A percentile compares a stretch with the other conserved stretches of the same genome.
These are phyloP conservation scores for Mesopsocus fuscifrons DNA, from an alignment of 2,888 invertebrate genomes.

Conservation along the genomic window DNA sequence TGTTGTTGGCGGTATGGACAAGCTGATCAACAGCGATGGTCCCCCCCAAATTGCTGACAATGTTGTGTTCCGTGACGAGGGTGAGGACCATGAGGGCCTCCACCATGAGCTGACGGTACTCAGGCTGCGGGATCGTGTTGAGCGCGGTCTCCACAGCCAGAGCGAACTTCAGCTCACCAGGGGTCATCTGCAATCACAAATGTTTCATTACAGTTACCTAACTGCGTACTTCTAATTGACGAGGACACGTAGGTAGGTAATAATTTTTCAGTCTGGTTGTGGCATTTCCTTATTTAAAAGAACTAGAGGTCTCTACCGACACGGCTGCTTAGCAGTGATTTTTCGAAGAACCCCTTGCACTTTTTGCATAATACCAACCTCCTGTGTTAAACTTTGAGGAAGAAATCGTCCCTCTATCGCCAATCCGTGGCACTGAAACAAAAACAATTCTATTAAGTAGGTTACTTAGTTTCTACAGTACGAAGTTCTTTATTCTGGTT, in stretches of 20 bases:
- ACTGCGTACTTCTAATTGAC: background rate
- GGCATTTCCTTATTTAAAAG: background rate
- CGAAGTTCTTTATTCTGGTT: too few species aligned
- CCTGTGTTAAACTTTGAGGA: constrained; percentile 84
- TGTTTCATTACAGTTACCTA: background rate
- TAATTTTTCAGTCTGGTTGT: background rate
- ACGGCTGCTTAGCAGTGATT: too few species aligned
- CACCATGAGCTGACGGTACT: constrained; percentile 90
- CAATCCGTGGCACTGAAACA: constrained; percentile 69
- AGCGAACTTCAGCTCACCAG: constrained; percentile 95
- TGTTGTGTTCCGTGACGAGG: constrained; percentile 71
- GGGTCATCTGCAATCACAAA: constrained; percentile 67
- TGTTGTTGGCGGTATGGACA: constrained; percentile 82
- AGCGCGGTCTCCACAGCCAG: constrained; percentile 91
- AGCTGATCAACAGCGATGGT: constrained; percentile 77
- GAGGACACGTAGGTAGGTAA: background rate
- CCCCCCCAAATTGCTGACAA: constrained; percentile 54
- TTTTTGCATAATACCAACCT: too few species aligned
- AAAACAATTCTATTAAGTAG: constrained; percentile 18
- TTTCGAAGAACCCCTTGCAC: too few species aligned
- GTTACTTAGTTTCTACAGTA: background rate
- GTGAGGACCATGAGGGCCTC: constrained; percentile 95
- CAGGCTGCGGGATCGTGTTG: constrained; percentile 94
- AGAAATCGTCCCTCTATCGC: constrained; percentile 81
- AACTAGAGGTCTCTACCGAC: too few species aligned